Evolutionary conservation across 2,113 vertebrate species (phyloP).

Genomic region (Procavia capensis): DNA sequence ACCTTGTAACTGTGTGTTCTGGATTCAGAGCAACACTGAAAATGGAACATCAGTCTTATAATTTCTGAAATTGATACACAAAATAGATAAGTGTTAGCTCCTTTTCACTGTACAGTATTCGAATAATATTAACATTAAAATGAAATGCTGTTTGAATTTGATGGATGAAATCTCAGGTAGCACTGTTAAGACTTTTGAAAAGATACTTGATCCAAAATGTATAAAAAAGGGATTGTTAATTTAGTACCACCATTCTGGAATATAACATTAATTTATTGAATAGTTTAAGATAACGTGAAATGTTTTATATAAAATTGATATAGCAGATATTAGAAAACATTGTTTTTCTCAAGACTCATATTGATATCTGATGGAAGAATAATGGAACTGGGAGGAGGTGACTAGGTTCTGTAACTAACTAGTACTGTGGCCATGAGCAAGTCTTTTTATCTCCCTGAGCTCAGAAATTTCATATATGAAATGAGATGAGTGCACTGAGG

Average conservation of each 20-base stretch:
- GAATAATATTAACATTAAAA: not conserved
- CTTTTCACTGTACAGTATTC: not conserved
- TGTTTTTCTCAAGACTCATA: conserved; percentile 32
- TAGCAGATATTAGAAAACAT: not conserved
- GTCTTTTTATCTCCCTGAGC: not conserved
- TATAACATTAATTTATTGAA: conserved; percentile 67
- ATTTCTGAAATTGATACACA: not conserved
- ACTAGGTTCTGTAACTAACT: not conserved
- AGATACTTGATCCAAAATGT: conserved; percentile 45
- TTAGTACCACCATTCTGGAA: conserved; percentile 54
- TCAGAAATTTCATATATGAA: conserved; percentile 4
- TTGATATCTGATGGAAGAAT: not conserved
- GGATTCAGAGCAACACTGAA: not conserved
- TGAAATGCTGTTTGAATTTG: conserved; percentile 14
- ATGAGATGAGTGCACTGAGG: not conserved
- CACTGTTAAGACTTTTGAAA: conserved; percentile 43
- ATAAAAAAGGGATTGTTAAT: conserved; percentile 30
- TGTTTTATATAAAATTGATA: conserved; percentile 49
- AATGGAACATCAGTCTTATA: not conserved
- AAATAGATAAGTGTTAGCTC: not conserved
- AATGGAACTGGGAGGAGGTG: not conserved
- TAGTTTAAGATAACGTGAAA: conserved; percentile 66
- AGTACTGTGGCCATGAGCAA: not conserved
- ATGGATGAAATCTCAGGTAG: not conserved
- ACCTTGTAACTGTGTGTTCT: conserved; percentile 84